Percentiles rank a stretch among this genome's conserved stretches.
These are phyloP conservation scores for Glossophaga mutica DNA, from an alignment of 2,797 vertebrate genomes.

Conservation along the genomic window DNA sequence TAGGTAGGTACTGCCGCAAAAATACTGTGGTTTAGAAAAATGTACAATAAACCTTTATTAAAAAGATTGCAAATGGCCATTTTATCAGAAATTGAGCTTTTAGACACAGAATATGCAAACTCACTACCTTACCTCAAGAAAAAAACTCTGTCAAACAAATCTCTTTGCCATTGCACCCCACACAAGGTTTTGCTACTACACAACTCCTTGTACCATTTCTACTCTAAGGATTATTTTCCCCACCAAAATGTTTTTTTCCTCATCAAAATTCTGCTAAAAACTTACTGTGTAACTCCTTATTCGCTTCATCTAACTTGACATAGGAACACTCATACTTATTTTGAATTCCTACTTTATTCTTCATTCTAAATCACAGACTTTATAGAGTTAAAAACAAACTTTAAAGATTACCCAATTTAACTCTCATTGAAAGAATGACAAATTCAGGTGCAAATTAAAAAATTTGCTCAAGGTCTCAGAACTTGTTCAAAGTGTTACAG, in stretches of 20 bases:
- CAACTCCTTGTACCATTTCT: background rate
- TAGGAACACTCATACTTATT: background rate
- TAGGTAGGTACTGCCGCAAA: background rate
- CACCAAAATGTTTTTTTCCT: background rate
- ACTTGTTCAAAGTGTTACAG: background rate
- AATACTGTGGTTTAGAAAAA: background rate
- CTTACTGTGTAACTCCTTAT: background rate
- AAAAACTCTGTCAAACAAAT: conserved; percentile 14
- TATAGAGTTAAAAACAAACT: background rate
- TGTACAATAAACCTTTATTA: background rate
- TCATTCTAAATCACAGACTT: conserved; percentile 18
- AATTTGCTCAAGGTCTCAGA: background rate
- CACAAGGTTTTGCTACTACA: background rate
- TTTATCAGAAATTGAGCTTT: conserved; percentile 29
- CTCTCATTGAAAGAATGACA: background rate
- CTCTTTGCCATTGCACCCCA: background rate
- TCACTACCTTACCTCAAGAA: background rate
- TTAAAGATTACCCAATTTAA: conserved; percentile 18
- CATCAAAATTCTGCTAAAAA: background rate
- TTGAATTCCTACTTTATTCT: background rate
- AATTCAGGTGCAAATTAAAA: background rate
- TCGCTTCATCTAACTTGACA: background rate
- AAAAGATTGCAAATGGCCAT: background rate
- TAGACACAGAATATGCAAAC: background rate
- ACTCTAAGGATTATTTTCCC: background rate